Conservation (phyloP, 2,797 vertebrate genomes). For the Trematomus bernacchii region DNA sequence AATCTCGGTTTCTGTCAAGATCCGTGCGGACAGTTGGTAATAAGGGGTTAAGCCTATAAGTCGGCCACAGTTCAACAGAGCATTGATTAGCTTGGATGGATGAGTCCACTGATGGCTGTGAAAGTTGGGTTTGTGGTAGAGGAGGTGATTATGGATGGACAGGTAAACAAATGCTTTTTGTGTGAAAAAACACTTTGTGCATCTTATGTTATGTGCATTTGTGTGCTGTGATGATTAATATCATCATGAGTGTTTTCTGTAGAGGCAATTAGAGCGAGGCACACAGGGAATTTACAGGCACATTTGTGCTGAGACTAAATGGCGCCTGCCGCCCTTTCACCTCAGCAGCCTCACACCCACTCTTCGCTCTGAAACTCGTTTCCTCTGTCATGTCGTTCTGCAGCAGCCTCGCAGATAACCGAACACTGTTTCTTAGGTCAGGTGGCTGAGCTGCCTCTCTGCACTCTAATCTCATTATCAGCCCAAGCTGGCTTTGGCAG, state of each 20-base stretch:
- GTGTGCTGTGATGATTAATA: constrained; percentile 3
- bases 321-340: constrained; percentile 49
- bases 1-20: constrained; percentile 33
- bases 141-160: constrained; percentile 30
- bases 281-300: constrained; percentile 16
- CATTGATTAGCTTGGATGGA: constrained; percentile 72
- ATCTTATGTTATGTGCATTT: background rate
- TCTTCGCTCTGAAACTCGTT: constrained; percentile 32
- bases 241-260: background rate
- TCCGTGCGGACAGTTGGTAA: constrained; percentile 55
- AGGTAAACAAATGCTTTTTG: constrained; percentile 10
- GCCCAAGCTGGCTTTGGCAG: constrained; percentile 80
- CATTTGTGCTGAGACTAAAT: constrained; percentile 24
- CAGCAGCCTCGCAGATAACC: constrained; percentile 69
- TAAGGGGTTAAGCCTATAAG: constrained; percentile 74
- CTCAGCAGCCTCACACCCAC: constrained; percentile 39
- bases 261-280: constrained; percentile 8
- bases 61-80: constrained; percentile 64
- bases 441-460: constrained; percentile 82
- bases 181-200: constrained; percentile 1
- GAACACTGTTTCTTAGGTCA: constrained; percentile 73
- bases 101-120: constrained; percentile 51
- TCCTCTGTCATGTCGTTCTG: constrained; percentile 40
- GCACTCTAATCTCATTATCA: constrained; percentile 85
- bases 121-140: constrained; percentile 46